Evolutionary conservation across 2,888 invertebrate genomes (phyloP).

Genomic region (Brachyopa scutellaris): DNA sequence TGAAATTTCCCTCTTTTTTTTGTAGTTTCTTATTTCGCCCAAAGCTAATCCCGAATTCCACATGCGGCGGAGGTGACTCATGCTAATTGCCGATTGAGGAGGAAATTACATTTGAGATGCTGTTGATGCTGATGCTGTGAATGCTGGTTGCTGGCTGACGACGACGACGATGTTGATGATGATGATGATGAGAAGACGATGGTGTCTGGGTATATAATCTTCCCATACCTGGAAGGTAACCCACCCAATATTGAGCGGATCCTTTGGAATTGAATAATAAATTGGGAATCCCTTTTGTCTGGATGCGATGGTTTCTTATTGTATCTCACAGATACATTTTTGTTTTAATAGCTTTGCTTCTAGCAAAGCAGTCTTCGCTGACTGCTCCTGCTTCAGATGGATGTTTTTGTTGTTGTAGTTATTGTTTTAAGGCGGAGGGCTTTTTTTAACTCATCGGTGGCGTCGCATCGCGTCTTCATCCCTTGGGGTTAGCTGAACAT

Average conservation of each 20-base stretch:
- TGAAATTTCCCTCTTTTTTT: conserved; percentile 20
- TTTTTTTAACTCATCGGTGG: too few species aligned
- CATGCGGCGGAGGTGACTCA: conserved; percentile 55
- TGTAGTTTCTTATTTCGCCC: conserved; percentile 45
- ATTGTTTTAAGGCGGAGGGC: conserved; percentile 4
- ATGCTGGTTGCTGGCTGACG: conserved; percentile 33
- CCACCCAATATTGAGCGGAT: conserved; percentile 57
- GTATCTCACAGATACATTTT: conserved; percentile 17
- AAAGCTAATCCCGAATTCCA: conserved; percentile 67
- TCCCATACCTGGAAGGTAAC: conserved; percentile 69
- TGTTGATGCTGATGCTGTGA: conserved; percentile 48
- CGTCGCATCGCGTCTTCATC: conserved; percentile 49
- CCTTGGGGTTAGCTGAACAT: conserved; percentile 74
- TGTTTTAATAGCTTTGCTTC: conserved; percentile 55
- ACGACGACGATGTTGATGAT: conserved; percentile 10
- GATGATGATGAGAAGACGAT: conserved; percentile 35
- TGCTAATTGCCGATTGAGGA: conserved; percentile 72
- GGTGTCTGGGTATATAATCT: conserved; percentile 60
- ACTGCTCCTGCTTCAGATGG: too few species aligned
- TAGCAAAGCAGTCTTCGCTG: too few species aligned
- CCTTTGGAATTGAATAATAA: conserved; percentile 62
- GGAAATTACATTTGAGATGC: conserved; percentile 69
- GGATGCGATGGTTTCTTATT: conserved; percentile 4
- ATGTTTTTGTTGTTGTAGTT: not conserved
- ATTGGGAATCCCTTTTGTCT: conserved; percentile 72